These are phyloP conservation scores for Psephotus haematonotus DNA, from an alignment of 2,113 vertebrate species.

Conservation along the genomic window DNA sequence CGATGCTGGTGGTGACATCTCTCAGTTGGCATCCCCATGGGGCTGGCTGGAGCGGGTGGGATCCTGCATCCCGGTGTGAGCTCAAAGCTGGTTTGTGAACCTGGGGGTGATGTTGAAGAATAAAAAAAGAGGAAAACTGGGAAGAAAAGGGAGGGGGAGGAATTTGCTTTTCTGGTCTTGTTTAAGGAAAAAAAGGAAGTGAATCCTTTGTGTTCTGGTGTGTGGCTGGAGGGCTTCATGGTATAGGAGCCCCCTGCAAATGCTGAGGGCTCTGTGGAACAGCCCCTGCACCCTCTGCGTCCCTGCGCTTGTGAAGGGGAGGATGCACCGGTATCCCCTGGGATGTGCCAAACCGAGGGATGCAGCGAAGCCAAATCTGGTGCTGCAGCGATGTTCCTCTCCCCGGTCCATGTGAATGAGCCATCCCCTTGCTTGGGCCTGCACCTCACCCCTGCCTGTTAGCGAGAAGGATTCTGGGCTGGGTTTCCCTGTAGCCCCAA, in stretches of 20 bases:
- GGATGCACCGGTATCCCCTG: not conserved
- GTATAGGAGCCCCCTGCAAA: not conserved
- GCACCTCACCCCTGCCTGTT: not conserved
- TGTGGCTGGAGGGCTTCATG: not conserved
- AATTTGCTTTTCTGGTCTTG: not conserved
- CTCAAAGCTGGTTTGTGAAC: slow-evolving; percentile 25
- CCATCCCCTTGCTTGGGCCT: not conserved
- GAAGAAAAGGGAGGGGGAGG: not conserved
- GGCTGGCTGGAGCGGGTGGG: not conserved
- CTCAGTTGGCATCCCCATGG: not conserved
- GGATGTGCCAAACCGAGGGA: slow-evolving; percentile 35
- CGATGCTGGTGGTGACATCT: not conserved
- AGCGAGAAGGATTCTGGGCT: not conserved
- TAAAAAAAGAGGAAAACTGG: not conserved
- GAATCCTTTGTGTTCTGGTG: not conserved
- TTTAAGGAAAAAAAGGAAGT: not conserved
- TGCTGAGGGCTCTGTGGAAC: not conserved
- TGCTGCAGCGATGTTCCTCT: not conserved
- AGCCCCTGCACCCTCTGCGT: not conserved
- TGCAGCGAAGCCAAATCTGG: not conserved
- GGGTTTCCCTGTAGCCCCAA: not conserved
- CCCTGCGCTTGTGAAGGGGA: not conserved
- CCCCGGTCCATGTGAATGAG: fast-evolving
- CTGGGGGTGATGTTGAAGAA: not conserved
- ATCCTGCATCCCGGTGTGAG: not conserved